phyloP scores from a whole-genome alignment of 2,888 invertebrate species.

The Pseudococcus viburni region DNA sequence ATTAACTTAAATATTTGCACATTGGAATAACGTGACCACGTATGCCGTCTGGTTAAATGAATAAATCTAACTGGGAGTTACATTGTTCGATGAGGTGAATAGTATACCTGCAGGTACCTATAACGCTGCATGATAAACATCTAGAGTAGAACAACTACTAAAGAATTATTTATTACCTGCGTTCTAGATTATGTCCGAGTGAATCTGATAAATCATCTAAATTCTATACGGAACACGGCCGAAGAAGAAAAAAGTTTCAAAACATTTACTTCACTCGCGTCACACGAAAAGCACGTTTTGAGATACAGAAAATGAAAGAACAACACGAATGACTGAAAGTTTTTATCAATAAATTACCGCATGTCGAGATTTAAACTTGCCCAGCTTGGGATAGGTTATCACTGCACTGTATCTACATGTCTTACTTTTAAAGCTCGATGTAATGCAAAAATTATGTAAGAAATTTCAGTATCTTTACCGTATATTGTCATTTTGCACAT shows the following conservation, averaged over 20 bases:
- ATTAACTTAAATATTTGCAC: not conserved
- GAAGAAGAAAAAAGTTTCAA: not conserved
- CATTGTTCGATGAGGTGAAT: not conserved
- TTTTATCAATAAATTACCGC: constrained; percentile 5
- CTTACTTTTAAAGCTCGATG: not conserved
- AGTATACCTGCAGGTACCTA: too few relatives aligned
- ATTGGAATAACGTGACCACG: not conserved
- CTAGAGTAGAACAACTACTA: not conserved
- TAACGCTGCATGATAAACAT: not conserved
- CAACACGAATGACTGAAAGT: not conserved
- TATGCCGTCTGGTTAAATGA: not conserved
- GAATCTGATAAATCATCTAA: not conserved
- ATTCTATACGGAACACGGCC: not conserved
- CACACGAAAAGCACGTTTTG: not conserved
- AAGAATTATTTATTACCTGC: not conserved
- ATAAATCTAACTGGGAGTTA: not conserved
- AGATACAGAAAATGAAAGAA: not conserved
- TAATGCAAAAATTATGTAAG: too few relatives aligned
- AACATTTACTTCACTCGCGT: not conserved
- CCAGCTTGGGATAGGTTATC: not conserved
- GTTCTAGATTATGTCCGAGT: not conserved
- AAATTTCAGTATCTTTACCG: too few relatives aligned
- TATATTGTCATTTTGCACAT: too few relatives aligned
- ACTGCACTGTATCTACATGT: not conserved
- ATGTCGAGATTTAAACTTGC: not conserved